Evolutionary conservation across 2,888 invertebrate species (phyloP).

Genomic region (Acanthosepion lycidas): DNA sequence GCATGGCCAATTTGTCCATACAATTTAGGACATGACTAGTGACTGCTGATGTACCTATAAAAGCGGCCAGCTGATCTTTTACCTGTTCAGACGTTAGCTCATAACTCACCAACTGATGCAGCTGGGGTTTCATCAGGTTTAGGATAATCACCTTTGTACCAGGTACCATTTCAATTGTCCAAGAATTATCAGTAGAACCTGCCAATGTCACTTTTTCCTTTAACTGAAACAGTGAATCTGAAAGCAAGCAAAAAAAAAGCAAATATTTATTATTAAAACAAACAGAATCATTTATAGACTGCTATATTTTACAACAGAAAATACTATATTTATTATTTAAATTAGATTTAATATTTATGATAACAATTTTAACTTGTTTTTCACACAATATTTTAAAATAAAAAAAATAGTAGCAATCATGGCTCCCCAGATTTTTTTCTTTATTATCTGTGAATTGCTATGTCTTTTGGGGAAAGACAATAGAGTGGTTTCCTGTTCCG

Average conservation of each 20-base stretch:
- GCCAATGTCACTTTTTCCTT: neutral
- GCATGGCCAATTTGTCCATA: neutral
- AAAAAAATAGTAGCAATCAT: no score
- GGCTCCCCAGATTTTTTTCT: no score
- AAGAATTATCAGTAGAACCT: neutral
- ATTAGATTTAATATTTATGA: no score
- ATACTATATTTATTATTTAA: no score
- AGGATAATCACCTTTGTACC: neutral
- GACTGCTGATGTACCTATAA: neutral
- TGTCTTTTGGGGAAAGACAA: no score
- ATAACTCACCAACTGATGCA: neutral
- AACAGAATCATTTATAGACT: no score
- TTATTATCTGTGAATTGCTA: no score
- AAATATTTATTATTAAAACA: no score
- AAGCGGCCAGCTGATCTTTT: neutral
- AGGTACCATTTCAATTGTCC: conserved; percentile 6
- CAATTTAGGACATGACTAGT: neutral
- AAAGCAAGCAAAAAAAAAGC: neutral
- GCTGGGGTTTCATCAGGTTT: neutral
- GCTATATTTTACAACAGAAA: no score
- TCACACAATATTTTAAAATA: no score
- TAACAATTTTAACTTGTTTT: no score
- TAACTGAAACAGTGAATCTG: neutral
- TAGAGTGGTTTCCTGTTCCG: no score
- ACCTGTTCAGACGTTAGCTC: neutral